phyloP scores from a whole-genome alignment of 2,113 vertebrate genomes.

The Nasalis larvatus region DNA sequence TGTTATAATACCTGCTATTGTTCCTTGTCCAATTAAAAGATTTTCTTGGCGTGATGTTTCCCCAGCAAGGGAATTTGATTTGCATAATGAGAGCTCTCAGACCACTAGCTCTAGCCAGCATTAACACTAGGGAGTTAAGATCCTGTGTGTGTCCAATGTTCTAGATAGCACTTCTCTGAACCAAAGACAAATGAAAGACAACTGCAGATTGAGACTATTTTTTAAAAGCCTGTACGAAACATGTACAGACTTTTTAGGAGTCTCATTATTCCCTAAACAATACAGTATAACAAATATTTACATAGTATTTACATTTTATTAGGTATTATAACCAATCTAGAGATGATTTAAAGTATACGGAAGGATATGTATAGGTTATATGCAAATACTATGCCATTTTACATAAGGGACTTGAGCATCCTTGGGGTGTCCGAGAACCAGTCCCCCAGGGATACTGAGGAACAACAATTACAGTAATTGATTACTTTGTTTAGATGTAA shows the following conservation, averaged over 20 bases:
- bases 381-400: not conserved
- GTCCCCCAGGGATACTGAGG: not conserved
- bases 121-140: not conserved
- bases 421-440: not conserved
- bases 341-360: not conserved
- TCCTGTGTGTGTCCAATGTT: fast-evolving
- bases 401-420: not conserved
- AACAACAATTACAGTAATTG: not conserved
- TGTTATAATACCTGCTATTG: not conserved
- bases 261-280: not conserved
- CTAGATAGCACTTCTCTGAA: not conserved
- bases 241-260: not conserved
- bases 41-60: not conserved
- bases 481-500: not conserved
- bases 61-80: not conserved
- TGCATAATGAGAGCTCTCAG: not conserved
- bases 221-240: not conserved
- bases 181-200: not conserved
- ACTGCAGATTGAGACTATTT: too few relatives aligned
- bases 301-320: not conserved
- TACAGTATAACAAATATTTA: not conserved
- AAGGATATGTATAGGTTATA: not conserved
- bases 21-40: not conserved
- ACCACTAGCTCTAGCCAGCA: not conserved
- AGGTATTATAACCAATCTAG: not conserved